Evolutionary conservation across 2,113 vertebrate species (phyloP), one percentile per base, ranked within the genome.

Genomic region (Hystrix cristata): DNA sequence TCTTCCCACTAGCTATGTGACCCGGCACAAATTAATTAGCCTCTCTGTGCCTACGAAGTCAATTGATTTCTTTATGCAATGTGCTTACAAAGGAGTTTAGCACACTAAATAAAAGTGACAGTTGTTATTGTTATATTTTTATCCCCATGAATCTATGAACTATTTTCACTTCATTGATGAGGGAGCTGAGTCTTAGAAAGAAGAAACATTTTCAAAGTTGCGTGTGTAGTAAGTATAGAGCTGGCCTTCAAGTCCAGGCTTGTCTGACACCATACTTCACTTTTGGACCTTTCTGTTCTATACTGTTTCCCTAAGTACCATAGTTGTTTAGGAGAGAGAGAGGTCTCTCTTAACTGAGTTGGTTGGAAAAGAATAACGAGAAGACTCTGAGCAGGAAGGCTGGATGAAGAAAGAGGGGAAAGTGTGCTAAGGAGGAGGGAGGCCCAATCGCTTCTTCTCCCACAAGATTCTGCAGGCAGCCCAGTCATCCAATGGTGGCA

Each of bases 131-230:
- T 81, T 83, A 64, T 38, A 62, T 92, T 93, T 84, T 60, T 85
- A 92, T 90, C 25, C 5, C 76, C 59, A 67, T 57, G 88, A 95
- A 86, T 95, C 46, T 78, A 76, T 76, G 72, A 15, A 48, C 13
- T 78, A 29, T 48, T 76, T 87, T 95, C 19, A 91, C 53, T 60
- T 96, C 90, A 67, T 7, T 64, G 53, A 51, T 86, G 51, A 91
- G 21, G 16, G 11, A 94, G 0, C 13, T 84, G n/a, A 95, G 15
- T 5, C 19, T 93, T 89, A n/a, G 51, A 64, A 29, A 78, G 18
- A 88, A 55, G 34, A 94, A 95, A 84, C 62, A 51, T 51, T 95
- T 88, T 95, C 21, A 55, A 79, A 88, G 65, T 94, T 95, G 59
- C 19, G 31, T 82, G 21, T n/a, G 25, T 46, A 48, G 89, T 91